Base-by-base conservation (phyloP, 2,113 vertebrate genomes). In the Anoura caudifer region DNA sequence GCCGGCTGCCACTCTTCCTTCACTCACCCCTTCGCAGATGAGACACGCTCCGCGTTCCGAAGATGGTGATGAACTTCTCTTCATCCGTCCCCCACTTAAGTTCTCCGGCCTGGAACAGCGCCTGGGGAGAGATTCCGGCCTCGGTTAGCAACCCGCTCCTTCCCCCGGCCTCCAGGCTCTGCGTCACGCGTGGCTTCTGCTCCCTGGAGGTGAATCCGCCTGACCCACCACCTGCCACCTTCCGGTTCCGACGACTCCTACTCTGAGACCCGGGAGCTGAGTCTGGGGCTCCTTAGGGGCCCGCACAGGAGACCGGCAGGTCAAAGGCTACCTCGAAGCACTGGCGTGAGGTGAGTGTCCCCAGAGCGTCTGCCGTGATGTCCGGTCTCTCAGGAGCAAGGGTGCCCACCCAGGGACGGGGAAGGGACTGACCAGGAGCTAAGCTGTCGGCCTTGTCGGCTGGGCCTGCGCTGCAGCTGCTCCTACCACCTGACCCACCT, bases 41-140 rank as follows among this genome's bases (percentile, higher is more conserved):
- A 92, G 99, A 98, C 19, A 97, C 1, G 0, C 99, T 99, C 96
- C 99, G 98, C 59, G 99, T 99, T 92, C 99, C 99, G 90, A 99
- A 96, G 95, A 99, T 99, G 56, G 98, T 99, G 98, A 99, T 99
- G 90, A 99, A 99, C 97, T 99, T 99, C 20, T 99, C 99, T 98
- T 99, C 99, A 86, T 99, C 99, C 0, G 99, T 99, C 96, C 99
- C 99, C 98, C 99, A 99, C 95, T 99, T 99, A 63, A 99, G 98
- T 85, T 99, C 99, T 33, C 99, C 99, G 45, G 99, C 99, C 93
- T 98, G 98, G 75, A 99, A 99, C 97, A 99, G 97, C 69, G 98
- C 98, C 99, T 99, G 98, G 81, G 31, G 83, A 24, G 92, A 0
- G 14, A 95, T 95, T 85, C 75, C 80, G 90, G 72, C 63, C 65